A percentile compares a stretch with the other conserved stretches of the same genome.
These are phyloP conservation scores for Scaptomyza montana DNA, from an alignment of 1,140 invertebrate species.

Conservation along the genomic window DNA sequence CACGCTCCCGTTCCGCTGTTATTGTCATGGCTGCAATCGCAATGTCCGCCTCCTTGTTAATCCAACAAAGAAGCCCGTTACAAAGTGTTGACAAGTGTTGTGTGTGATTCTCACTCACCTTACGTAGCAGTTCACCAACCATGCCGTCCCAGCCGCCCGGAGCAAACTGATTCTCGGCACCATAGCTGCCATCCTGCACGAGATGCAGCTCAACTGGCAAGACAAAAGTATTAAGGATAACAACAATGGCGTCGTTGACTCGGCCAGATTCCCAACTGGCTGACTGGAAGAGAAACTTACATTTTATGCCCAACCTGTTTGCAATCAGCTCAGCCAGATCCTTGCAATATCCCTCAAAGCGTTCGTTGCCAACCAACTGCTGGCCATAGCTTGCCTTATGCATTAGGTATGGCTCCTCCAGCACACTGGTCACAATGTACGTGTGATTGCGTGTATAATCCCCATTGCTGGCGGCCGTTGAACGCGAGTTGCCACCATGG, in stretches of 20 bases:
- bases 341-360: slow-evolving; percentile 97
- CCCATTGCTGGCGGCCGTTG: slow-evolving; percentile 86
- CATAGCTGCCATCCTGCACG: slow-evolving; percentile 93
- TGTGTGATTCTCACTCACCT: slow-evolving; percentile 87
- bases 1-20: slow-evolving; percentile 95
- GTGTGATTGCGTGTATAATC: slow-evolving; percentile 93
- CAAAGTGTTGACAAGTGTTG: slow-evolving; percentile 28
- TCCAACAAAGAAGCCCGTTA: slow-evolving; percentile 13
- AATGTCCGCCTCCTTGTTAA: slow-evolving; percentile 95
- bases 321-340: slow-evolving; percentile 94
- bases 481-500: slow-evolving; percentile 85
- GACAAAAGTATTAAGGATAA: slow-evolving; percentile 2
- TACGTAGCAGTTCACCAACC: slow-evolving; percentile 96
- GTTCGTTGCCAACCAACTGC: slow-evolving; percentile 90
- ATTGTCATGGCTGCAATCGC: slow-evolving; percentile 98
- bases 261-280: neutral
- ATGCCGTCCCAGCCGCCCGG: slow-evolving; percentile 96
- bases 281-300: slow-evolving; percentile 85
- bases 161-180: slow-evolving; percentile 90
- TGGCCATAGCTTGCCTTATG: slow-evolving; percentile 86
- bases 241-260: slow-evolving; percentile 6
- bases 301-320: slow-evolving; percentile 92
- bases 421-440: slow-evolving; percentile 94
- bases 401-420: slow-evolving; percentile 95
- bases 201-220: slow-evolving; percentile 90